Conservation (phyloP, 2,113 vertebrate genomes). For the Nymphicus hollandicus region DNA sequence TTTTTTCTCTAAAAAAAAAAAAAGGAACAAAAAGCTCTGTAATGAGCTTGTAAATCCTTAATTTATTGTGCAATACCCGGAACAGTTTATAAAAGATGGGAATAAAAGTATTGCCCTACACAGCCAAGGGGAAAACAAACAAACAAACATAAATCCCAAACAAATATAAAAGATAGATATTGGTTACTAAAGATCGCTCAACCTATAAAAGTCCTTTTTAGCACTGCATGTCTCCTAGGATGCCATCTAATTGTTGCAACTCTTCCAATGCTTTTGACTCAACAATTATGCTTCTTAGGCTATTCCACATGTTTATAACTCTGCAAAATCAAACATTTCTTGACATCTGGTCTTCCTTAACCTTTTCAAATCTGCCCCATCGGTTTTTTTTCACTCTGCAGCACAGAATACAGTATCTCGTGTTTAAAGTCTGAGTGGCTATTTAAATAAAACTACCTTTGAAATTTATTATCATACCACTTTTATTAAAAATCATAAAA, state of each 20-base stretch:
- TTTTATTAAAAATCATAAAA: neutral
- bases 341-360: slow-evolving; percentile 14
- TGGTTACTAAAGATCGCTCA: neutral
- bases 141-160: neutral
- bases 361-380: neutral
- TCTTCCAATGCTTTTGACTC: neutral
- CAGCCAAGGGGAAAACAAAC: neutral
- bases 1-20: no score
- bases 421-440: neutral
- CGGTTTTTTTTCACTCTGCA: neutral
- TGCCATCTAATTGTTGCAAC: neutral
- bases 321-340: neutral
- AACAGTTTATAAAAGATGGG: slow-evolving; percentile 4
- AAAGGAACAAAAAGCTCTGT: neutral
- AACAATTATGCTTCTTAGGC: neutral
- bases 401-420: neutral
- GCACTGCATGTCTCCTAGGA: neutral
- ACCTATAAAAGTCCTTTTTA: neutral
- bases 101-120: neutral
- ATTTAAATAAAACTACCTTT: neutral
- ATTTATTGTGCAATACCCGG: neutral
- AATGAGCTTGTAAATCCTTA: neutral
- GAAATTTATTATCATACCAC: neutral
- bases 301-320: slow-evolving; percentile 16
- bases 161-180: neutral